Evolutionary conservation across 2,113 vertebrate species (phyloP).

Genomic region (Ginglymostoma cirratum): DNA sequence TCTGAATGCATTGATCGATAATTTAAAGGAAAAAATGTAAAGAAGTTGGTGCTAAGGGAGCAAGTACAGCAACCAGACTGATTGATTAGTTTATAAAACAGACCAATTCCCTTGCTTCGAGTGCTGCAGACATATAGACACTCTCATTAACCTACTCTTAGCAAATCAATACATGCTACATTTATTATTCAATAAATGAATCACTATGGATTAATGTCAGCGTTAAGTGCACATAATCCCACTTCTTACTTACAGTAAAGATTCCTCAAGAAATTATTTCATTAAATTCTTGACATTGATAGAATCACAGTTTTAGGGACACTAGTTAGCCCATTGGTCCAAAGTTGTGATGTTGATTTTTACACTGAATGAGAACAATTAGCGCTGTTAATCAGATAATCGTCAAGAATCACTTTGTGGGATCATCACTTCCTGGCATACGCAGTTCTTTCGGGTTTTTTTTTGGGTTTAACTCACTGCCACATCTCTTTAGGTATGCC

Average conservation of each 20-base stretch:
- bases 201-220: neutral
- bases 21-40: neutral
- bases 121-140: neutral
- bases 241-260: neutral
- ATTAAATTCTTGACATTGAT: neutral
- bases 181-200: neutral
- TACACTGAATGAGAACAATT: too few relatives aligned
- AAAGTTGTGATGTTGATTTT: too few relatives aligned
- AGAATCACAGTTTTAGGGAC: neutral
- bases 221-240: neutral
- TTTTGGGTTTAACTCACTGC: too few relatives aligned
- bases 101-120: neutral
- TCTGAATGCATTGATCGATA: neutral
- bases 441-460: too few relatives aligned
- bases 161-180: neutral
- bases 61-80: neutral
- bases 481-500: too few relatives aligned
- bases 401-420: too few relatives aligned
- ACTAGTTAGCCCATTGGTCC: neutral
- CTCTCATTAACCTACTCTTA: neutral
- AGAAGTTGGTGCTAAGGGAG: neutral
- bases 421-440: too few relatives aligned
- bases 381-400: too few relatives aligned
- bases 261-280: neutral
- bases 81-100: neutral